phyloP scores from a whole-genome alignment of 37 sponge, comb jelly and placozoan species.

The Amphimedon queenslandica region DNA sequence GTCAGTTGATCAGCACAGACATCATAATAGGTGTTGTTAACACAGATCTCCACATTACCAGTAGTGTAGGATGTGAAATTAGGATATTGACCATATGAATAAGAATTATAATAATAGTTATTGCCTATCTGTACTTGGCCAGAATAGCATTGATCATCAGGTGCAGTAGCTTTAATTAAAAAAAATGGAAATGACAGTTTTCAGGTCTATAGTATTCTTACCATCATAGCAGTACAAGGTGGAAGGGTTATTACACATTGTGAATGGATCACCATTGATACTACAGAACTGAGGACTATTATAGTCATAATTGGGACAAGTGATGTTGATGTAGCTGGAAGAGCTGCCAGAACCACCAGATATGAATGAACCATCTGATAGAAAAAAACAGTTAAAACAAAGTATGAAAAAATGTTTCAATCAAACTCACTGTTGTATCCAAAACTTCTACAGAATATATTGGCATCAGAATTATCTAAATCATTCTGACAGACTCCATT shows the following conservation, averaged over 20 bases:
- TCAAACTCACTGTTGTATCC: neutral
- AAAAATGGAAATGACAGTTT: too few species aligned
- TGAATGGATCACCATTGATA: neutral
- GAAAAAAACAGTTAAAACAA: too few species aligned
- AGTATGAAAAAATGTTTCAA: too few species aligned
- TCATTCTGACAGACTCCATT: neutral
- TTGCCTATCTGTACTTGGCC: neutral
- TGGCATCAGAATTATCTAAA: neutral
- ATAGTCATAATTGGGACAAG: neutral
- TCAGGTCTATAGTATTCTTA: neutral
- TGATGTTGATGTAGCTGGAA: neutral
- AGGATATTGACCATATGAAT: neutral
- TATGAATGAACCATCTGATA: neutral
- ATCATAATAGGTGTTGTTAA: neutral
- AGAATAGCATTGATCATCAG: neutral
- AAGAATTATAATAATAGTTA: neutral
- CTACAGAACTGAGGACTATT: neutral
- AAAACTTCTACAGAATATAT: neutral
- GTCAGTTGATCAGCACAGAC: neutral
- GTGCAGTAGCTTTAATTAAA: neutral
- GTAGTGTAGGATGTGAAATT: neutral
- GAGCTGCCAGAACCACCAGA: neutral
- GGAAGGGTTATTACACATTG: neutral
- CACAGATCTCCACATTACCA: neutral
- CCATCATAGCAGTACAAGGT: neutral